These are phyloP conservation scores for Cotesia vestalis DNA, from an alignment of 1,140 invertebrate species.

Conservation along the genomic window DNA sequence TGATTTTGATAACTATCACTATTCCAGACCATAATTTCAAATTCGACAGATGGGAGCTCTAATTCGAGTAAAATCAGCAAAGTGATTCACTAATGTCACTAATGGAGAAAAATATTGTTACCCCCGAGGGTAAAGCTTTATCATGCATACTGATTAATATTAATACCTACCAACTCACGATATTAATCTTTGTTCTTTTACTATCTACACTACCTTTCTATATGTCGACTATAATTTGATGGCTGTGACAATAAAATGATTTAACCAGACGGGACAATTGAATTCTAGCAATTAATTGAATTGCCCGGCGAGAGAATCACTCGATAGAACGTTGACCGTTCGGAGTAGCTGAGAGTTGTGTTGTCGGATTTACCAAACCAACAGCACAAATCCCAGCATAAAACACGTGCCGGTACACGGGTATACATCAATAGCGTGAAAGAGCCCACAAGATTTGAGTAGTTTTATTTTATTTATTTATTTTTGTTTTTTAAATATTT, in stretches of 20 bases:
- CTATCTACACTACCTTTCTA: too few species aligned
- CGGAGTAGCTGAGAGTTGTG: not conserved
- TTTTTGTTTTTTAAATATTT: not conserved
- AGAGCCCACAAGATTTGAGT: slow-evolving; percentile 11
- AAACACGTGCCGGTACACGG: slow-evolving; percentile 27
- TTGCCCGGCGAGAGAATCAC: not conserved
- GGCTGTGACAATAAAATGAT: slow-evolving; percentile 6
- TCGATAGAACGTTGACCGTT: slow-evolving; percentile 4
- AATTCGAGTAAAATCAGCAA: too few species aligned
- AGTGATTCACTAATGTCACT: not conserved
- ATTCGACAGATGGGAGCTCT: too few species aligned
- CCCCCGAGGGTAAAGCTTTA: not conserved
- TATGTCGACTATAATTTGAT: not conserved
- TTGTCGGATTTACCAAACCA: slow-evolving; percentile 17
- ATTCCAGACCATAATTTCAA: too few species aligned
- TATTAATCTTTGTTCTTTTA: too few species aligned
- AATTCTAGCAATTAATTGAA: slow-evolving; percentile 16
- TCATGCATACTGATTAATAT: not conserved
- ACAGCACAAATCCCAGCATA: slow-evolving; percentile 18
- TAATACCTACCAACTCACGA: too few species aligned
- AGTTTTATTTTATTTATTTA: slow-evolving; percentile 13
- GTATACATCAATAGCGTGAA: slow-evolving; percentile 23
- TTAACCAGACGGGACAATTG: slow-evolving; percentile 5
- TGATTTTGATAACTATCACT: too few species aligned
- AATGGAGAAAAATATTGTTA: not conserved